Evolutionary conservation across 2,797 vertebrate genomes (phyloP).

Genomic region (Cygnus olor): DNA sequence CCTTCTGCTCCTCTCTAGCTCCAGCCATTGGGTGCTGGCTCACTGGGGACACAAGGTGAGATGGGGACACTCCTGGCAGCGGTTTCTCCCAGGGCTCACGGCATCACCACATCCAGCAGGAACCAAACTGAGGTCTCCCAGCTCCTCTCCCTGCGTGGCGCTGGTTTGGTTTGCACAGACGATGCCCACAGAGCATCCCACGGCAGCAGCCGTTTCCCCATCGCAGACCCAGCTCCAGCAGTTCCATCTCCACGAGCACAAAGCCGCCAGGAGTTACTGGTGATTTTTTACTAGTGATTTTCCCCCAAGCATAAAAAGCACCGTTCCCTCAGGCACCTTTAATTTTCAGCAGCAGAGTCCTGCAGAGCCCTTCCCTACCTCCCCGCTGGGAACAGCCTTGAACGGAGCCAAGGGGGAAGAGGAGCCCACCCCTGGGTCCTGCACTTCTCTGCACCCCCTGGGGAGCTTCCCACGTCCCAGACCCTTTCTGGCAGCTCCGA

Average conservation of each 20-base stretch:
- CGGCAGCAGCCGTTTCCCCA: fast-evolving
- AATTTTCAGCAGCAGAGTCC: not conserved
- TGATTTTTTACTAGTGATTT: not conserved
- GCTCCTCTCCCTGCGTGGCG: not conserved
- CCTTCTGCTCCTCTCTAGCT: not conserved
- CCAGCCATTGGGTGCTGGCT: not conserved
- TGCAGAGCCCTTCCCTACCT: not conserved
- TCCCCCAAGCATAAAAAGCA: not conserved
- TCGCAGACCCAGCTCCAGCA: not conserved
- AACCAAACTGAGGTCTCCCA: not conserved
- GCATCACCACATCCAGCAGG: not conserved
- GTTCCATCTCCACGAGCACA: not conserved
- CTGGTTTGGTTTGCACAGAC: not conserved
- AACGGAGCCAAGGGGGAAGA: not conserved
- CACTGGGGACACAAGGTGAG: not conserved
- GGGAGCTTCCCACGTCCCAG: not conserved
- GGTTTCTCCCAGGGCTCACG: not conserved
- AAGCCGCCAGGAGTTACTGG: not conserved
- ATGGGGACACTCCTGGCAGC: not conserved
- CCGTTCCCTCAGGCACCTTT: not conserved
- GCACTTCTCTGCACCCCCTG: not conserved
- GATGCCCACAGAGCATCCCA: not conserved
- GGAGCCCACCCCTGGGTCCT: not conserved
- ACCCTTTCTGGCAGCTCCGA: not conserved
- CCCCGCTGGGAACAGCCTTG: fast-evolving